These are phyloP conservation scores for Falco novaeseelandiae DNA, from an alignment of 2,797 vertebrate genomes.

Conservation along the genomic window DNA sequence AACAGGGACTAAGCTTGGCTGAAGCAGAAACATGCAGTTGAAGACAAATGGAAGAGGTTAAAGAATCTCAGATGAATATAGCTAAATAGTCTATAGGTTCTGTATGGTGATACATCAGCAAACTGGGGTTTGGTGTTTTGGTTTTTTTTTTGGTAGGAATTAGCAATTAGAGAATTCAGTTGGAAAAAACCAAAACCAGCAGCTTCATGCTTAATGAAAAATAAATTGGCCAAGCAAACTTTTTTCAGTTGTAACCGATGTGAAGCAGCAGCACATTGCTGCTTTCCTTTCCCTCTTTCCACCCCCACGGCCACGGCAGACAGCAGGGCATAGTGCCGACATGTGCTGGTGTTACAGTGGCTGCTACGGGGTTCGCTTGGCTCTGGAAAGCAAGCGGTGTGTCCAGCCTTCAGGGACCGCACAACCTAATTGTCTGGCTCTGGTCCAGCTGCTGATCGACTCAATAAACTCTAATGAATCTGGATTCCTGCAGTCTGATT, in stretches of 20 bases:
- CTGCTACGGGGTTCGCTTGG: neutral
- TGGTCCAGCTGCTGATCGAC: conserved; percentile 67
- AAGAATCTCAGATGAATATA: neutral
- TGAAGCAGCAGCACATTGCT: neutral
- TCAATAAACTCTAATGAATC: conserved; percentile 74
- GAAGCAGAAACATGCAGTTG: neutral
- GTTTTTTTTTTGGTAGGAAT: neutral
- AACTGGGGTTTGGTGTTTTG: too few species aligned
- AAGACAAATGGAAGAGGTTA: neutral
- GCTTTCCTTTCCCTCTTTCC: neutral
- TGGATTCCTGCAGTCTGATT: conserved; percentile 72
- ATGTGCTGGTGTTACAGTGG: neutral
- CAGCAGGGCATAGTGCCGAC: neutral
- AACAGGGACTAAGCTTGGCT: neutral
- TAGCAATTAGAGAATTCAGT: neutral
- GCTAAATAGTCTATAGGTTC: neutral
- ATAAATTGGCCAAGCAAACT: neutral
- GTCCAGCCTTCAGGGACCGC: conserved; percentile 26
- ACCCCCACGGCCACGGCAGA: neutral
- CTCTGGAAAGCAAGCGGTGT: neutral
- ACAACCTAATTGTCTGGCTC: conserved; percentile 54
- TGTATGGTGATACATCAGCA: neutral
- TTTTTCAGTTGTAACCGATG: neutral
- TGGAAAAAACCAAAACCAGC: neutral
- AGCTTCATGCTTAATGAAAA: neutral